Evolutionary conservation across 2,797 vertebrate genomes (phyloP).

Genomic region (Rhynchonycteris naso): DNA sequence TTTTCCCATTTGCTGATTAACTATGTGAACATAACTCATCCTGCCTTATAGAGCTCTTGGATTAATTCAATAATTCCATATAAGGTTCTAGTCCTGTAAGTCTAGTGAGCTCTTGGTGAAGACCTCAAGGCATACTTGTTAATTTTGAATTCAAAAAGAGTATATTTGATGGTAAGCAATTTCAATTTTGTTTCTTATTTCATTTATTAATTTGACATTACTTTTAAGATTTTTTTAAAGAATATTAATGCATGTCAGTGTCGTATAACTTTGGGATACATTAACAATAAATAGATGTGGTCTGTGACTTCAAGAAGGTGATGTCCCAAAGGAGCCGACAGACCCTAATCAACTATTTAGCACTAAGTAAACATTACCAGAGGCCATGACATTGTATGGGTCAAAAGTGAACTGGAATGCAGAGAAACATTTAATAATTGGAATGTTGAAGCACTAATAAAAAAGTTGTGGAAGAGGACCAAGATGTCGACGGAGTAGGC

Average conservation of each 20-base stretch:
- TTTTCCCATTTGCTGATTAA: not conserved
- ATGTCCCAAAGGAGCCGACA: not conserved
- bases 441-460: not conserved
- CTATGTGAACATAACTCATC: not conserved
- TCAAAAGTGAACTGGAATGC: not conserved
- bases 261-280: not conserved
- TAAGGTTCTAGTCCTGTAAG: not conserved
- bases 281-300: not conserved
- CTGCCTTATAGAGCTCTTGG: not conserved
- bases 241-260: not conserved
- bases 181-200: not conserved
- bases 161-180: not conserved
- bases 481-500: too few species aligned
- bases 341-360: not conserved
- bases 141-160: not conserved
- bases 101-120: not conserved
- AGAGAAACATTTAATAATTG: not conserved
- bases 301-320: not conserved
- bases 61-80: not conserved
- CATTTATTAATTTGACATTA: not conserved
- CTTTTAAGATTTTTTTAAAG: not conserved
- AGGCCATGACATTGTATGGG: not conserved
- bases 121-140: not conserved
- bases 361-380: not conserved
- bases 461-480: too few species aligned